Evolutionary conservation across 2,888 invertebrate species (phyloP), one percentile per base, ranked within the genome.

Genomic region (Aproaerema taeniolella): DNA sequence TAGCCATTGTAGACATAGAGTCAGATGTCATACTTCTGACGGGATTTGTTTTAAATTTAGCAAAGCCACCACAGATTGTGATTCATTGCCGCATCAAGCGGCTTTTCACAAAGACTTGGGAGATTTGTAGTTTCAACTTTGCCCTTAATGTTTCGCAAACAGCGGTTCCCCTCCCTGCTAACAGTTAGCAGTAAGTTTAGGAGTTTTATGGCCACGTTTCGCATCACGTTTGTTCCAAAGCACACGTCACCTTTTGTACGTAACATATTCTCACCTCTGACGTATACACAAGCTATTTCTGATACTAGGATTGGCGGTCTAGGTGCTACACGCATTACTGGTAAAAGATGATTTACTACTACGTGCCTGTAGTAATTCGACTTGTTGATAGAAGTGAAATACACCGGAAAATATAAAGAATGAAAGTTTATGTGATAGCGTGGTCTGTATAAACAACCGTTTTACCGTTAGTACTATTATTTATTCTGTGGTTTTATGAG

Each of bases 221-320:
- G 65, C 63, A 60, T 50, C 40, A 42, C 49, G 53, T 53, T 50
- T 53, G 53, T 49, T 50, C 52, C 51, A 49, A 41, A 44, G 46
- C 46, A 50, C 49, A 59, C 66, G 62, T 63, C 59, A 33, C 10
- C 12, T 11, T 15, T 41, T 50, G 43, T 48, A 47, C 43, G 55
- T n/a, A n/a, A n/a, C n/a, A n/a, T n/a, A n/a, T n/a, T n/a, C n/a
- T n/a, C n/a, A n/a, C n/a, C n/a, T n/a, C n/a, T n/a, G n/a, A 63
- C 60, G 66, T 52, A 45, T 54, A n/a, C n/a, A n/a, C 43, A 45
- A 49, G 65, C 67, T 80, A 78, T 78, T 80, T 74, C 66, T 71
- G 75, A 63, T 61, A 50, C 58, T 49, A 52, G 54, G 49, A 60
- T 56, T 64, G n/a, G 64, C 60, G 64, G 66, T 68, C 60, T 69